phyloP scores from a whole-genome alignment of 2,797 vertebrate species.

The Tangara arthus region DNA sequence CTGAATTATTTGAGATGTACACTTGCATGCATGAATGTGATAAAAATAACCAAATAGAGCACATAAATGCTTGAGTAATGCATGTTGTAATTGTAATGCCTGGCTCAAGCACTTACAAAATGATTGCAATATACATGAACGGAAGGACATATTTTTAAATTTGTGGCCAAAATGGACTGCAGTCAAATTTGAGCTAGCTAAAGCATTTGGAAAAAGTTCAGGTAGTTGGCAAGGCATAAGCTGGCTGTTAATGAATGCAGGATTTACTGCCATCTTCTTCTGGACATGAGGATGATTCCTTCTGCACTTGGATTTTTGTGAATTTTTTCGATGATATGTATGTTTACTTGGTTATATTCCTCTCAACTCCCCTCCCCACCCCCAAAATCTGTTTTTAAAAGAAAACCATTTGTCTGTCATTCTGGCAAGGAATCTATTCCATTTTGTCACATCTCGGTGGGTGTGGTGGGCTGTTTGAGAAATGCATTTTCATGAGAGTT shows the following conservation, averaged over 20 bases:
- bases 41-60: slow-evolving; percentile 37
- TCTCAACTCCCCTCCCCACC: background rate
- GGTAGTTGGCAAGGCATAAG: slow-evolving; percentile 12
- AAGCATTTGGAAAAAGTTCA: slow-evolving; percentile 45
- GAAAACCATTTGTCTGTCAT: background rate
- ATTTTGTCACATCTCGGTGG: background rate
- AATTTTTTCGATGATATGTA: background rate
- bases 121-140: slow-evolving; percentile 13
- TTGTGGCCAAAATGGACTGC: slow-evolving; percentile 44
- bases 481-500: background rate
- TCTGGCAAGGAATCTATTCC: background rate
- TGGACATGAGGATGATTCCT: background rate
- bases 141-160: slow-evolving; percentile 41
- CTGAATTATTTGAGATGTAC: background rate
- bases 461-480: background rate
- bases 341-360: background rate
- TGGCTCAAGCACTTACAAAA: background rate
- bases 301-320: background rate
- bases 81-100: slow-evolving; percentile 44
- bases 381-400: background rate
- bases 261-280: slow-evolving; percentile 7
- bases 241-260: background rate
- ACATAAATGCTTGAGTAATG: slow-evolving; percentile 36
- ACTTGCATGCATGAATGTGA: background rate
- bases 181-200: slow-evolving; percentile 40